Conservation (phyloP, 2,797 vertebrate species). For the Notoglanidium macrostoma region DNA sequence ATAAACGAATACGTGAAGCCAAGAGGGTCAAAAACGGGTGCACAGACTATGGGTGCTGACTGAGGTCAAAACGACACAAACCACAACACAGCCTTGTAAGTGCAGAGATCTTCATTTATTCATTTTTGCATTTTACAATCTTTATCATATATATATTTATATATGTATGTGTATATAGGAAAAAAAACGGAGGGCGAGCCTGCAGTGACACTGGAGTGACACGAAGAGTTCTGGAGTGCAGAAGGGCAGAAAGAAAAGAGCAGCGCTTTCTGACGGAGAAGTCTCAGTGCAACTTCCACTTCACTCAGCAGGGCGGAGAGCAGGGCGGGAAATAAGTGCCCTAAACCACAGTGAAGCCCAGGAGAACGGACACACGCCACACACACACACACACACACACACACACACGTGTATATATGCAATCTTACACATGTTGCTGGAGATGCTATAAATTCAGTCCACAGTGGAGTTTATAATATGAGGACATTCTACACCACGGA, state of each 20-base stretch:
- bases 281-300: conserved; percentile 81
- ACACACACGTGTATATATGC: not conserved
- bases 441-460: conserved; percentile 22
- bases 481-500: conserved; percentile 23
- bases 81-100: conserved; percentile 37
- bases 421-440: conserved; percentile 17
- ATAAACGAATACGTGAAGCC: not conserved
- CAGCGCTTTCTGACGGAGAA: conserved; percentile 80
- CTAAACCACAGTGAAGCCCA: conserved; percentile 79
- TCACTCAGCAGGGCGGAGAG: conserved; percentile 77
- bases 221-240: conserved; percentile 25
- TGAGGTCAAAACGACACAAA: conserved; percentile 20
- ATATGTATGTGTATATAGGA: conserved; percentile 54
- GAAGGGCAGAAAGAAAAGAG: conserved; percentile 73
- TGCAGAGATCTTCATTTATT: conserved; percentile 81
- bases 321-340: conserved; percentile 76
- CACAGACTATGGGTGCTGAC: not conserved
- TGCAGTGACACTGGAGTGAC: conserved; percentile 44
- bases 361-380: conserved; percentile 56
- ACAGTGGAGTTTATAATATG: conserved; percentile 24
- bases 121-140: conserved; percentile 74
- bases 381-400: conserved; percentile 21
- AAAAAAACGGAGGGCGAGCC: conserved; percentile 73
- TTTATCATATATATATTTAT: conserved; percentile 58
- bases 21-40: not conserved